These are phyloP conservation scores for Pristiophorus japonicus DNA, from an alignment of 2,113 vertebrate species.

Conservation along the genomic window DNA sequence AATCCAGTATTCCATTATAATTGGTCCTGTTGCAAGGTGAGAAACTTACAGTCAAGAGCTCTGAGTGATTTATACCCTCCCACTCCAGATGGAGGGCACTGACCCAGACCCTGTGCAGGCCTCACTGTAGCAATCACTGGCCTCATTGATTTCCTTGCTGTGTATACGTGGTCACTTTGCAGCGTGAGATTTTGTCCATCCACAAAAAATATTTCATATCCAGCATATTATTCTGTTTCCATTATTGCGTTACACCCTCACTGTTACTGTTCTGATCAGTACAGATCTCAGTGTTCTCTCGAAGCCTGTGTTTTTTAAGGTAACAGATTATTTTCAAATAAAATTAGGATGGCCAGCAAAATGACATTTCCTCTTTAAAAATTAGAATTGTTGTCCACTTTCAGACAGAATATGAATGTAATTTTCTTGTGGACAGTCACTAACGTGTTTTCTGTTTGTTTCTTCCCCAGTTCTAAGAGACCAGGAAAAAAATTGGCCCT, in stretches of 20 bases:
- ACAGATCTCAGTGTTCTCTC: not conserved
- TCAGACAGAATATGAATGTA: not conserved
- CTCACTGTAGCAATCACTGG: not conserved
- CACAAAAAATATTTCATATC: not conserved
- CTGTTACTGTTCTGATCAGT: not conserved
- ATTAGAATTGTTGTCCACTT: not conserved
- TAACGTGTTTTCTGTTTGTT: not conserved
- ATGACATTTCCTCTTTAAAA: not conserved
- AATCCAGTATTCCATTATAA: not conserved
- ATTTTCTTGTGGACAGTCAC: not conserved
- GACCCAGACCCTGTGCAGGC: not conserved
- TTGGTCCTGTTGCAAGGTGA: not conserved
- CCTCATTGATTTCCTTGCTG: not conserved
- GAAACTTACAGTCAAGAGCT: not conserved
- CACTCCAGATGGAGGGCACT: not conserved
- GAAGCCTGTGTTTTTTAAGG: not conserved
- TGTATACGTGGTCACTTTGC: not conserved
- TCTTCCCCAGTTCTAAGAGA: constrained; percentile 72
- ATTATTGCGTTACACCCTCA: not conserved
- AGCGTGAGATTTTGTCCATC: not conserved
- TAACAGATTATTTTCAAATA: not conserved
- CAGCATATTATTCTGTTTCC: not conserved
- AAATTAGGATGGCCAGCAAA: not conserved
- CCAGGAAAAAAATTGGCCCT: constrained; percentile 96
- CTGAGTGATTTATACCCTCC: not conserved